Percentiles rank a stretch among this genome's conserved stretches.
phyloP scores from a whole-genome alignment of 2,113 vertebrate species.

The Tychaedon coryphoeus region DNA sequence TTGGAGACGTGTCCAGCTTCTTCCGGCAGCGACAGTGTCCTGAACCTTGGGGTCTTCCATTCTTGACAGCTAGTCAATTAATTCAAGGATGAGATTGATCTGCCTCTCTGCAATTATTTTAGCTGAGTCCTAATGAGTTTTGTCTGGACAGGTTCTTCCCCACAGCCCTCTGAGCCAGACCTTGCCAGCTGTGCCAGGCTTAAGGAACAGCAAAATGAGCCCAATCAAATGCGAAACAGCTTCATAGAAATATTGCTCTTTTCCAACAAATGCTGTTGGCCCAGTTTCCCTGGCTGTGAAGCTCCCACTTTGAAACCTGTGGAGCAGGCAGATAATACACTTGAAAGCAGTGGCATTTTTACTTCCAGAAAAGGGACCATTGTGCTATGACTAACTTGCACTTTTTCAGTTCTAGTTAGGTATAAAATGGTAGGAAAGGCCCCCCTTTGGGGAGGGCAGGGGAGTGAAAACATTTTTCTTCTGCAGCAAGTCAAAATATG shows the following conservation, averaged over 20 bases:
- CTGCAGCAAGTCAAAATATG: not conserved
- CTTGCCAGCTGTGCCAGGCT: slow-evolving; percentile 34
- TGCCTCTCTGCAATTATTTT: not conserved
- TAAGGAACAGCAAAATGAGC: slow-evolving; percentile 21
- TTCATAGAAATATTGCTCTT: not conserved
- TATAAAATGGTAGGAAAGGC: not conserved
- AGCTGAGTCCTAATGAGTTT: not conserved
- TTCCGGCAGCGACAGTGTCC: not conserved
- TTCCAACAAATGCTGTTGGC: slow-evolving; percentile 3
- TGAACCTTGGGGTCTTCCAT: not conserved
- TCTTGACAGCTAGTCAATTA: not conserved
- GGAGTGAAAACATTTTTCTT: not conserved
- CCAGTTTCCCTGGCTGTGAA: slow-evolving; percentile 49
- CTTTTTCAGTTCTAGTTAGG: not conserved
- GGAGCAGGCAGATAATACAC: slow-evolving; percentile 20
- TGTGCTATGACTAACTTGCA: slow-evolving; percentile 25
- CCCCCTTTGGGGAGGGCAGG: rapidly evolving
- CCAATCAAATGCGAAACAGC: not conserved
- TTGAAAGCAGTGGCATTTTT: slow-evolving; percentile 44
- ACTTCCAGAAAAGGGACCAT: not conserved
- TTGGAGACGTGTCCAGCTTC: not conserved
- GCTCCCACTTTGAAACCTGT: slow-evolving; percentile 57
- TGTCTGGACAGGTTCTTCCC: not conserved
- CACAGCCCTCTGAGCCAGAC: not conserved
- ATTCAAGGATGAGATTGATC: not conserved